Evolutionary conservation across 2,888 invertebrate genomes (phyloP).

Genomic region (Bugulina stolonifera): DNA sequence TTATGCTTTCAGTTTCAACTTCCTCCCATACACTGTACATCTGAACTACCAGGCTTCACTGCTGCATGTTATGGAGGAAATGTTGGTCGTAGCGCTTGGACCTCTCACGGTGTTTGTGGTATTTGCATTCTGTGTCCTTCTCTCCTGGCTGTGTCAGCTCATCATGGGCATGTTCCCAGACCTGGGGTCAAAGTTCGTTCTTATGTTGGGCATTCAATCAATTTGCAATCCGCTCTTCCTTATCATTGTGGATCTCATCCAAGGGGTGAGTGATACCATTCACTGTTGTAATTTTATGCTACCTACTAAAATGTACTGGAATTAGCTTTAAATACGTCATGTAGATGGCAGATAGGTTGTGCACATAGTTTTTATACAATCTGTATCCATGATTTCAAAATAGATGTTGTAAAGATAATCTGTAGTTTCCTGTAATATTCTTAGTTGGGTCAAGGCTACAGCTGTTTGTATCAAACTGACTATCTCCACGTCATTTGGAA

Average conservation of each 20-base stretch:
- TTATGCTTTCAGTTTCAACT: conserved; percentile 48
- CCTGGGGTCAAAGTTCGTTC: conserved; percentile 45
- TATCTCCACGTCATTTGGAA: too few relatives aligned
- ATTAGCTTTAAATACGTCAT: too few relatives aligned
- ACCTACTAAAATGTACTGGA: too few relatives aligned
- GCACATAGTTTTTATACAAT: too few relatives aligned
- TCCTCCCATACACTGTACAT: conserved; percentile 48
- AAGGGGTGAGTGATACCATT: conserved; percentile 36
- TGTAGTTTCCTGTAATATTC: too few relatives aligned
- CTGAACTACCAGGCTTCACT: conserved; percentile 48
- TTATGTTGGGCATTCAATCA: conserved; percentile 43
- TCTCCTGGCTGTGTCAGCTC: conserved; percentile 38
- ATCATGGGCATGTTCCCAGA: conserved; percentile 42
- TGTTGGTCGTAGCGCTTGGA: conserved; percentile 43
- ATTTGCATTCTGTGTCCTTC: conserved; percentile 38
- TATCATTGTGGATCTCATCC: conserved; percentile 39
- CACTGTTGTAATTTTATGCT: too few relatives aligned
- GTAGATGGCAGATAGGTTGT: too few relatives aligned
- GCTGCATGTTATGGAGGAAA: conserved; percentile 41
- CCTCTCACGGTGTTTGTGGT: conserved; percentile 37
- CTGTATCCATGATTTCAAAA: too few relatives aligned
- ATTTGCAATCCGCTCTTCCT: conserved; percentile 45
- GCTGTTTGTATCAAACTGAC: too few relatives aligned
- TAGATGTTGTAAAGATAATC: too few relatives aligned
- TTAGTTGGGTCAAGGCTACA: too few relatives aligned